These are phyloP conservation scores for Pteropus rufus DNA, from an alignment of 2,797 vertebrate genomes.

Conservation along the genomic window DNA sequence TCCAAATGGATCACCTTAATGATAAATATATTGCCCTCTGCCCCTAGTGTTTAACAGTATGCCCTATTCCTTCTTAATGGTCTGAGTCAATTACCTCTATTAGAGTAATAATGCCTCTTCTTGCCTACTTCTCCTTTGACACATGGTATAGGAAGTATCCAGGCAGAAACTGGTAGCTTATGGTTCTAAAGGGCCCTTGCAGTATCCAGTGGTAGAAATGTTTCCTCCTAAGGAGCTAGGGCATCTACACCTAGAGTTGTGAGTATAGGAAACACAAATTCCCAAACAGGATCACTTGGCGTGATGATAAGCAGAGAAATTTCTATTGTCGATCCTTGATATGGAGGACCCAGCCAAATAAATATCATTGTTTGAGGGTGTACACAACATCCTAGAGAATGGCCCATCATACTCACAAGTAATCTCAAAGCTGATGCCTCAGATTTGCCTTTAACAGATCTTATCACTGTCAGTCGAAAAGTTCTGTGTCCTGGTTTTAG, in stretches of 20 bases:
- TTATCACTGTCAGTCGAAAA: neutral
- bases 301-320: neutral
- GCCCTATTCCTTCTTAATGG: neutral
- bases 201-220: neutral
- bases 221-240: neutral
- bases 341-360: neutral
- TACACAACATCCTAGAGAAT: neutral
- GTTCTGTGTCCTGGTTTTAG: neutral
- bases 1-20: neutral
- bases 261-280: neutral
- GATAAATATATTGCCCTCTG: neutral
- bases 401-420: neutral
- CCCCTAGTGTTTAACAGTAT: neutral
- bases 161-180: neutral
- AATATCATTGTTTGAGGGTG: neutral
- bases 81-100: neutral
- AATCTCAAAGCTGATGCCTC: neutral
- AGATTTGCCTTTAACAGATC: neutral
- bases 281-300: neutral
- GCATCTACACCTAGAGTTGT: neutral
- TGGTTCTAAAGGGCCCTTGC: neutral
- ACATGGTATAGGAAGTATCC: neutral
- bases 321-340: neutral
- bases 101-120: neutral
- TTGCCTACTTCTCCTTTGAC: neutral